Conservation (phyloP, 2,113 vertebrate genomes). For the Tragelaphus buxtoni region DNA sequence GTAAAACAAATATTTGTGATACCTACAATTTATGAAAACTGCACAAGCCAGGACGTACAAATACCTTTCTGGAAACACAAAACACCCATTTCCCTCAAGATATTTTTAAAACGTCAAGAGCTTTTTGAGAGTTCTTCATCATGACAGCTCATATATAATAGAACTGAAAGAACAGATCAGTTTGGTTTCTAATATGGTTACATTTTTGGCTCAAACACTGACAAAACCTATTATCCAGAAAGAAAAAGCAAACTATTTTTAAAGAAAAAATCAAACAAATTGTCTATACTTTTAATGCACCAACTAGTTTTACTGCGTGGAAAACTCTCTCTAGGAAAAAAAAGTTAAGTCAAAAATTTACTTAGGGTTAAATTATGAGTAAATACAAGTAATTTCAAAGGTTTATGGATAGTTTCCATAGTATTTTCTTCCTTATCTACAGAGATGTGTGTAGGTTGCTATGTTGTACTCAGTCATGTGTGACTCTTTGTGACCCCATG, state of each 20-base stretch:
- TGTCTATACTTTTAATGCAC: background rate
- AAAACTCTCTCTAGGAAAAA: background rate
- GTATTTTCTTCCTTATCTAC: background rate
- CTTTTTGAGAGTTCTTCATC: background rate
- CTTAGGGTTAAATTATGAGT: background rate
- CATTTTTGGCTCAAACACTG: background rate
- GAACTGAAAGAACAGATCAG: background rate
- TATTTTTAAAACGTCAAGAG: background rate
- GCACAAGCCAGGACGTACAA: background rate
- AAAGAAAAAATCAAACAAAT: background rate
- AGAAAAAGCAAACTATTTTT: background rate
- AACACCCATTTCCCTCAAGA: background rate
- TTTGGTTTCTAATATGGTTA: background rate
- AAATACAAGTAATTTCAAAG: background rate
- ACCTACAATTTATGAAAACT: background rate
- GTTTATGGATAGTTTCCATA: background rate
- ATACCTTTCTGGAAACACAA: slow-evolving; percentile 3
- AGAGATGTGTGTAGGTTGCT: background rate
- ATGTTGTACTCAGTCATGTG: fast-evolving
- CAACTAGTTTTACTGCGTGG: background rate
- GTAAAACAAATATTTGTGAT: background rate
- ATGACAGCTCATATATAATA: background rate
- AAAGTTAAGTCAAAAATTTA: background rate
- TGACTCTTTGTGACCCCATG: background rate
- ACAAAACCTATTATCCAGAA: background rate